Base-by-base conservation (phyloP, 2,888 invertebrate genomes). In the Aspidiotus rigidus region DNA sequence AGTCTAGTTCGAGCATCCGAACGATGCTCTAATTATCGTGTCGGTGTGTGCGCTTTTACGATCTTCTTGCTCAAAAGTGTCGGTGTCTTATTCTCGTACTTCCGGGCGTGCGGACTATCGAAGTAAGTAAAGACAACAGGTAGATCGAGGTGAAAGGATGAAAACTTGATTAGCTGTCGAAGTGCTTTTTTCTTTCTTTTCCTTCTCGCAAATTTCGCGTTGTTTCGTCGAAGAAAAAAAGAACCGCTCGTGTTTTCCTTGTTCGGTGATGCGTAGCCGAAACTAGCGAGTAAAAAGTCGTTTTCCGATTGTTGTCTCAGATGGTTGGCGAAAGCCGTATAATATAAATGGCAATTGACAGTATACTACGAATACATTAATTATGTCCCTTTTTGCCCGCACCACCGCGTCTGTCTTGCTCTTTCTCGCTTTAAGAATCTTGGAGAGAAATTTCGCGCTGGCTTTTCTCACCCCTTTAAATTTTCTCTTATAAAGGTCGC, bases 371-470 rank as follows among this genome's bases (percentile, higher is more conserved):
- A 66, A 57, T 56, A 59, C 67, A 67, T 67, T 67, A 67, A 67
- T 67, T 67, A 67, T 57, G 67, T 57, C 59, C 67, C 67, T 67
- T 67, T 67, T 67, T 67, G 60, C 67, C 49, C 67, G 39, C 54
- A 15, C 39, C 53, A 63, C 28, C 28, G 28, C 28, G 28, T 28
- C 28, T 28, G 28, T 28, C 28, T 28, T 28, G 28, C 28, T 28
- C 28, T 28, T 28, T 28, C 28, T 28, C 28, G 64, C 42, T 53
- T 44, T 41, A 49, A 53, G 49, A 60, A 60, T 67, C 57, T 64
- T 49, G 28, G 28, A 28, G 28, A 64, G 56, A 67, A 67, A 67
- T 67, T 67, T 67, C 67, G 59, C 28, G 28, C 28, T 28, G 28
- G 28, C 59, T 59, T 59, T 59, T 59, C 59, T 59, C 28, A 16